Conservation (phyloP, 2,113 vertebrate species). For the Herpetotheres cachinnans region DNA sequence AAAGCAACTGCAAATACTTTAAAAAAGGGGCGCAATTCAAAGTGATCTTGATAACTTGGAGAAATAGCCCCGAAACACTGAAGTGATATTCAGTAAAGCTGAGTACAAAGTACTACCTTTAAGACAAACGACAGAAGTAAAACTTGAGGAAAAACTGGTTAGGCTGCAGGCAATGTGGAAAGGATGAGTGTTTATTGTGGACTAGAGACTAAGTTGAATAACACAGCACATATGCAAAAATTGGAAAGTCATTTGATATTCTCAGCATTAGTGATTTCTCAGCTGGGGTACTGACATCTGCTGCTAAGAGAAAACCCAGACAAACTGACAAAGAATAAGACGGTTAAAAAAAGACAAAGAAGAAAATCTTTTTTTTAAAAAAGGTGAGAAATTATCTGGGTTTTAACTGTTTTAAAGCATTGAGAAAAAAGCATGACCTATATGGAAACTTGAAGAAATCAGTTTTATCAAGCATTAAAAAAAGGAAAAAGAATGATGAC, state of each 20-base stretch:
- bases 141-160: not conserved
- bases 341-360: not conserved
- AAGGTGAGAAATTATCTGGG: not conserved
- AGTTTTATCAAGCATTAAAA: not conserved
- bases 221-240: not conserved
- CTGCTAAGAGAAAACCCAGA: not conserved
- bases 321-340: not conserved
- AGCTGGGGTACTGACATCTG: not conserved
- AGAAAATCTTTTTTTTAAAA: not conserved
- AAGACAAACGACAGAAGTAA: not conserved
- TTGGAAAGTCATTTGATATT: not conserved
- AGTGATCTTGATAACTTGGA: not conserved
- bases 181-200: not conserved
- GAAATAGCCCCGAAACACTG: not conserved
- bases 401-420: not conserved
- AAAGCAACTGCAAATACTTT: not conserved
- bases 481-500: rapidly evolving
- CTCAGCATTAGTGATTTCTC: not conserved
- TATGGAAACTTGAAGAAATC: not conserved
- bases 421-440: not conserved
- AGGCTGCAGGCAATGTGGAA: not conserved
- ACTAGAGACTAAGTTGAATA: not conserved
- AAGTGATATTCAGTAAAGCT: not conserved
- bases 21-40: not conserved
- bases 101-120: not conserved